Base-by-base conservation (phyloP, 1,140 invertebrate species). In the Diorhabda carinulata region DNA sequence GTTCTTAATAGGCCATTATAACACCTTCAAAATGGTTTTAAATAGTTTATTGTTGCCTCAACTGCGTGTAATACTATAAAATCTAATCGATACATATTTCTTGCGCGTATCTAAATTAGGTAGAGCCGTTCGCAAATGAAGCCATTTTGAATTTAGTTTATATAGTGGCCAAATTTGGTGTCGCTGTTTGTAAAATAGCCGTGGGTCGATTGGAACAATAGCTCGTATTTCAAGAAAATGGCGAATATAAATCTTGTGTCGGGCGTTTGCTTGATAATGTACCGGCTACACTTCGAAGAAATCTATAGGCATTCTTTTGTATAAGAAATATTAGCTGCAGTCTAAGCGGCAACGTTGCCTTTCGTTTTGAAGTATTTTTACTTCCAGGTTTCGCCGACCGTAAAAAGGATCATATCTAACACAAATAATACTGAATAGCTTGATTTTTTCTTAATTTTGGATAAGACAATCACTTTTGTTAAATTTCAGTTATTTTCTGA, bases 121-220 rank as follows among this genome's bases (percentile, higher is more conserved):
- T 72, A 74, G 70, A 72, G 66, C 68, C 64, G 72, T 75, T 72
- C 71, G 73, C 76, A 80, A 79, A 80, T 80, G 78, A 80, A 80
- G 79, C 78, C 79, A 80, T 80, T 80, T 77, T 78, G 77, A 77
- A 79, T 77, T 74, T 76, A 67, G 73, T 80, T 80, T 80, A 80
- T 79, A 73, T 74, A 80, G 78, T 79, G 78, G 74, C 79, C 79
- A 77, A 80, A 80, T 79, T 80, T 79, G 78, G 78, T 78, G 77
- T 80, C 74, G 73, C 74, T 78, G 76, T 79, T 76, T 79, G 78
- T 79, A 77, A 77, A 76, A 75, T 79, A 77, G 69, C 72, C 74
- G 76, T 78, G 78, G 76, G 77, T 72, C 73, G 78, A 74, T 73
- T 60, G 74, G 70, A 75, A 80, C 78, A 80, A 80, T 80, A 71